phyloP scores from a whole-genome alignment of 2,888 invertebrate species.

The Callosobruchus maculatus region DNA sequence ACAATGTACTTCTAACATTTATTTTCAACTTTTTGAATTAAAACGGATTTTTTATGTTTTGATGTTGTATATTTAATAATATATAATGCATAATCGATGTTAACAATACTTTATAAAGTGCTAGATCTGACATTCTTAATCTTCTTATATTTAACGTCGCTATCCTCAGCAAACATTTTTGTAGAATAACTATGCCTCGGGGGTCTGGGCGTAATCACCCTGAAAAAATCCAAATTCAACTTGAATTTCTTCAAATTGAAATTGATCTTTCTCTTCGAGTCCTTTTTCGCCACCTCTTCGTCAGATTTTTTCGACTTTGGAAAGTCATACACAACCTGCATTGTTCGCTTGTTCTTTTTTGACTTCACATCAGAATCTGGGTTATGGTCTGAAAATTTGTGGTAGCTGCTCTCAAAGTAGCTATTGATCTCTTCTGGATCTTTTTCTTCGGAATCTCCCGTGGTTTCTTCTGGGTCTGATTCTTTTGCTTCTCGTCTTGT shows the following conservation, averaged over 20 bases:
- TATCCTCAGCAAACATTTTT: constrained; percentile 4
- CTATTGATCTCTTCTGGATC: not conserved
- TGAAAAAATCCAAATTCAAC: constrained; percentile 14
- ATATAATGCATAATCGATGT: not conserved
- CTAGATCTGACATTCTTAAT: constrained; percentile 12
- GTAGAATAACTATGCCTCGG: constrained; percentile 1
- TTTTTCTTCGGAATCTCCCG: not conserved
- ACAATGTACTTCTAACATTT: no score
- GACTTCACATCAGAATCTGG: not conserved
- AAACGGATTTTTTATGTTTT: no score
- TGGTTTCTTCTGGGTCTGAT: not conserved
- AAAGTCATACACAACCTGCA: not conserved
- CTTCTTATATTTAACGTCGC: constrained; percentile 18
- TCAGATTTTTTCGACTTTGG: not conserved
- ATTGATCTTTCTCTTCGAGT: constrained; percentile 6
- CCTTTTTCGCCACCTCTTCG: not conserved
- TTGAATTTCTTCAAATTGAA: constrained; percentile 17
- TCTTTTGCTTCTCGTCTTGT: not conserved
- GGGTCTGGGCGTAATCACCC: constrained; percentile 8
- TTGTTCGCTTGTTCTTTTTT: not conserved
- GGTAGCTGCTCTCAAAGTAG: not conserved
- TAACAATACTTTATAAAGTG: constrained; percentile 6
- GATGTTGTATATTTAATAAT: not conserved
- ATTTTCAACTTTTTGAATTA: no score
- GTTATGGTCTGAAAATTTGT: not conserved